These are phyloP conservation scores for Sicus ferrugineus DNA, from an alignment of 2,888 invertebrate species.

Conservation along the genomic window DNA sequence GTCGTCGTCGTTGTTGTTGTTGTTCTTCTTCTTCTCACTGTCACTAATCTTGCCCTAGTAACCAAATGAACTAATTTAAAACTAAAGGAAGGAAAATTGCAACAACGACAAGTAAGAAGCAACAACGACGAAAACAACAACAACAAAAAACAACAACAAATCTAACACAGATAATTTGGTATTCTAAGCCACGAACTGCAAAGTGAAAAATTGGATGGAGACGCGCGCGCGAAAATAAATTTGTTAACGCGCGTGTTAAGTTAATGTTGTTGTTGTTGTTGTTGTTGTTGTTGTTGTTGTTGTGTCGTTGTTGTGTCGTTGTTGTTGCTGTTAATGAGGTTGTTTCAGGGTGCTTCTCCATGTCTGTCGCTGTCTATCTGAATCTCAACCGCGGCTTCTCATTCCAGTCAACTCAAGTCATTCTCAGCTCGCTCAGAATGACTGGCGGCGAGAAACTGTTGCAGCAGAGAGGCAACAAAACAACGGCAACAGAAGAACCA, in stretches of 20 bases:
- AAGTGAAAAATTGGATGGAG: constrained; percentile 1
- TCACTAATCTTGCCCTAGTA: constrained; percentile 42
- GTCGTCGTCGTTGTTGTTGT: constrained; percentile 21
- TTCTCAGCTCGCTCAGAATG: not conserved
- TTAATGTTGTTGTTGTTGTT: not conserved
- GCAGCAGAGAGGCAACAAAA: not conserved
- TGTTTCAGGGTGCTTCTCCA: not conserved
- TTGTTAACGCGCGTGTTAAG: not conserved
- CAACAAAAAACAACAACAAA: not conserved
- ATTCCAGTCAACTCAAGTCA: not conserved
- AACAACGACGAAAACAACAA: not conserved
- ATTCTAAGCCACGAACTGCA: constrained; percentile 3
- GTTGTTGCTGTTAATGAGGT: not conserved
- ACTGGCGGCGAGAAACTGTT: constrained; percentile 6
- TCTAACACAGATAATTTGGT: constrained; percentile 16
- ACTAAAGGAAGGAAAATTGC: not conserved
- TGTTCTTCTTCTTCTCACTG: constrained; percentile 25
- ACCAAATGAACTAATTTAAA: constrained; percentile 46
- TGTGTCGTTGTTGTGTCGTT: not conserved
- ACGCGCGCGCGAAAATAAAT: not conserved
- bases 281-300: not conserved
- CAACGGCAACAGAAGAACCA: not conserved
- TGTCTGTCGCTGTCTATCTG: constrained; percentile 18
- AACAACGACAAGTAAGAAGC: not conserved
- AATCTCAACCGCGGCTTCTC: not conserved